phyloP scores from a whole-genome alignment of 2,113 vertebrate genomes.

The Ginglymostoma cirratum region DNA sequence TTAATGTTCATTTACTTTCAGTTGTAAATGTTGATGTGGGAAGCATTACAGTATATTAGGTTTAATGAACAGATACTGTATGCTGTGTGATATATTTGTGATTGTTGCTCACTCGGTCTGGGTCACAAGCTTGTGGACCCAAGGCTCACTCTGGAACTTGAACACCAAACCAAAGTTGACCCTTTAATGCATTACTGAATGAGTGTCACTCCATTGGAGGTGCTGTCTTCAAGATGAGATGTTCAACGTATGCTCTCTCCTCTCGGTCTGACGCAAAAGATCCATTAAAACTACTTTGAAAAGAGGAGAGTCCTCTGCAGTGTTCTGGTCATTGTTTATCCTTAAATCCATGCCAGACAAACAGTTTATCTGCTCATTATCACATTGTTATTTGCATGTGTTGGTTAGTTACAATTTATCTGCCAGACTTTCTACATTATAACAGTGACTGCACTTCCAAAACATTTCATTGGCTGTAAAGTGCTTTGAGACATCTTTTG shows the following conservation, averaged over 20 bases:
- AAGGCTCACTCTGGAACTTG: not conserved
- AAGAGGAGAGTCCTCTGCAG: not conserved
- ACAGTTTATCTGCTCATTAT: not conserved
- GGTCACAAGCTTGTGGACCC: not conserved
- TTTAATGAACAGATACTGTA: not conserved
- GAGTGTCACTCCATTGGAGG: not conserved
- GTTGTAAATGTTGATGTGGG: not conserved
- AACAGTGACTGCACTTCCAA: not conserved
- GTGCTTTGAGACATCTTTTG: not conserved
- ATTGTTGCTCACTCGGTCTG: not conserved
- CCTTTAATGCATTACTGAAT: not conserved
- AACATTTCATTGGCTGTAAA: not conserved
- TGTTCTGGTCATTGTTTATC: not conserved
- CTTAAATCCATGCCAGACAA: too few species aligned
- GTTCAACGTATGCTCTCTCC: not conserved
- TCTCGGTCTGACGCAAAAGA: not conserved
- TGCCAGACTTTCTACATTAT: not conserved
- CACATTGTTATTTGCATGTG: not conserved
- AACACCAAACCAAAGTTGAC: not conserved
- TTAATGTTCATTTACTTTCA: not conserved
- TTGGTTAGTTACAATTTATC: not conserved
- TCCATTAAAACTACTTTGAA: not conserved
- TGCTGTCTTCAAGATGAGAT: not conserved
- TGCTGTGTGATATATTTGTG: not conserved
- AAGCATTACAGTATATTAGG: not conserved